Evolutionary conservation across 1,140 invertebrate species (phyloP).

Genomic region (Diprion similis): DNA sequence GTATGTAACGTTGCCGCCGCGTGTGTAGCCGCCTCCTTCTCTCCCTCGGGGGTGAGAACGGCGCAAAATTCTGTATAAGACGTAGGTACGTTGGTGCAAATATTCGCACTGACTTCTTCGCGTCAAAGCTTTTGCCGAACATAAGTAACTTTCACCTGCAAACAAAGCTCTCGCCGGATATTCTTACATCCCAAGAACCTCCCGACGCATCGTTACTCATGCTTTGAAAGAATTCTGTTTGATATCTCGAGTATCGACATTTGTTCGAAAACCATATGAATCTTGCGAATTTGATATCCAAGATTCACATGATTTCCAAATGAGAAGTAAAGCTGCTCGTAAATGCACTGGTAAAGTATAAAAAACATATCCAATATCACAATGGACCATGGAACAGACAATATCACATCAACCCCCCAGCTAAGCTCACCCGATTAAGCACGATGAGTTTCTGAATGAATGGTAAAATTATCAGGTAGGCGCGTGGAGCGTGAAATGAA

Average conservation of each 20-base stretch:
- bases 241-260: background rate
- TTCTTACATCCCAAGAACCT: background rate
- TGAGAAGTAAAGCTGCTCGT: too few species aligned
- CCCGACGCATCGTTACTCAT: background rate
- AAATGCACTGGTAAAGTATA: too few species aligned
- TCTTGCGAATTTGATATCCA: too few species aligned
- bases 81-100: conserved; percentile 19
- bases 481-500: background rate
- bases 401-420: too few species aligned
- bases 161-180: background rate
- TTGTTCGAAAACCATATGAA: background rate
- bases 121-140: conserved; percentile 28
- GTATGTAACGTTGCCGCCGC: background rate
- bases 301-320: too few species aligned
- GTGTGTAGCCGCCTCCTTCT: background rate
- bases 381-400: too few species aligned
- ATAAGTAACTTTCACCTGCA: background rate
- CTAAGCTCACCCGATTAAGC: too few species aligned
- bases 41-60: conserved; percentile 25
- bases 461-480: background rate
- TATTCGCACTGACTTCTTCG: conserved; percentile 22
- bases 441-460: background rate
- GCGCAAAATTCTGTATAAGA: conserved; percentile 32
- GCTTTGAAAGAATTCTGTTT: background rate
- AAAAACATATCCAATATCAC: too few species aligned